A percentile compares a stretch with the other conserved stretches of the same genome.
phyloP scores from a whole-genome alignment of 2,113 vertebrate species.

The Sinosuthora webbiana region DNA sequence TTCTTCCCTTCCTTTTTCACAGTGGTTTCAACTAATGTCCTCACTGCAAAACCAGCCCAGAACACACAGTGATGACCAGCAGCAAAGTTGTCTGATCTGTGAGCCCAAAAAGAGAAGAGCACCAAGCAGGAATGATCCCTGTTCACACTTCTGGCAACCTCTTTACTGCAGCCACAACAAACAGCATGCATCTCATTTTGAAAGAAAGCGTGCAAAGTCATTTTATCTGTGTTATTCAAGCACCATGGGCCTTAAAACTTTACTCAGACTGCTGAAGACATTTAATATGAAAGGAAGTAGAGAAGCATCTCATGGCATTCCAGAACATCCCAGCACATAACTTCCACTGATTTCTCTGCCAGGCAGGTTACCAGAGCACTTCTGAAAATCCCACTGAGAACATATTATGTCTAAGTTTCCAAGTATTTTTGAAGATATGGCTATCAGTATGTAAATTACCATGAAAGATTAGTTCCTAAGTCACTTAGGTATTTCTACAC shows the following conservation, averaged over 20 bases:
- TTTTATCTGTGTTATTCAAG: slow-evolving; percentile 4
- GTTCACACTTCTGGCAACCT: neutral
- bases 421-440: neutral
- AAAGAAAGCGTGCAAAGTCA: neutral
- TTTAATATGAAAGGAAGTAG: neutral
- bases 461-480: neutral
- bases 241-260: neutral
- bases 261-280: neutral
- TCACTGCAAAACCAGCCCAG: neutral
- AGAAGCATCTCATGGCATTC: neutral
- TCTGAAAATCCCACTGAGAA: neutral
- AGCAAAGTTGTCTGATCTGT: neutral
- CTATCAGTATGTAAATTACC: neutral
- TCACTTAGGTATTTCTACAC: neutral
- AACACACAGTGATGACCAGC: neutral
- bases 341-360: neutral
- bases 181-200: neutral
- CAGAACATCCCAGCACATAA: neutral
- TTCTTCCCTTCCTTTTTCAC: neutral
- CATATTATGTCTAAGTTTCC: neutral
- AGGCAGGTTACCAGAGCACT: neutral
- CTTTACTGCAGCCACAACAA: neutral
- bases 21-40: neutral
- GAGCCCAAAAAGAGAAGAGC: neutral
- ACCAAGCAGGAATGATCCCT: neutral